Conservation (phyloP, 2,113 vertebrate genomes). For the Dipodomys merriami region DNA sequence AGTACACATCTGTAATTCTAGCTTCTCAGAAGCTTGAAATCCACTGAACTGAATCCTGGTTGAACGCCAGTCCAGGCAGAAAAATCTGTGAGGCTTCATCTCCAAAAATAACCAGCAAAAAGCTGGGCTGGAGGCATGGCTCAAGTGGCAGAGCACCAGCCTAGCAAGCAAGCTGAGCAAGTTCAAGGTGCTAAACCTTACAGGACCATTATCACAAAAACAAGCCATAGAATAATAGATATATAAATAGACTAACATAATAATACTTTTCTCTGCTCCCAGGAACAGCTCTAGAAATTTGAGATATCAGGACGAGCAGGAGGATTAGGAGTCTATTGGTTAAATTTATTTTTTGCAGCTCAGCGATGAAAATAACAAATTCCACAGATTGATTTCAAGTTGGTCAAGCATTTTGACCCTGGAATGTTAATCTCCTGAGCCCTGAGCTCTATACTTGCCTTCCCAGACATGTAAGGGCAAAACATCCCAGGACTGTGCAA, state of each 20-base stretch:
- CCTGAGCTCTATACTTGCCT: not conserved
- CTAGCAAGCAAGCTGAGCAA: too few species aligned
- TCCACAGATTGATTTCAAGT: conserved; percentile 67
- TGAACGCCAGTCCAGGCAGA: too few species aligned
- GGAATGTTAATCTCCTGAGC: conserved; percentile 58
- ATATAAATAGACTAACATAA: not conserved
- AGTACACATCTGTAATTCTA: too few species aligned
- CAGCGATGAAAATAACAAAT: conserved; percentile 44
- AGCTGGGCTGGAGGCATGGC: too few species aligned
- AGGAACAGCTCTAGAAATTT: conserved; percentile 21
- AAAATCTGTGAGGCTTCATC: too few species aligned
- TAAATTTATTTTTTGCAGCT: conserved; percentile 43
- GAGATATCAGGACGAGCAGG: not conserved
- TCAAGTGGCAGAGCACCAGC: too few species aligned
- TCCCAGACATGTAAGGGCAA: not conserved
- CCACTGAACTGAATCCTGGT: too few species aligned
- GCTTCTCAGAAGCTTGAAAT: too few species aligned
- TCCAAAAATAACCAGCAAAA: too few species aligned
- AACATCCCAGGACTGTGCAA: not conserved
- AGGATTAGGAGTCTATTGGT: conserved; percentile 7
- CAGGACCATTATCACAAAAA: too few species aligned
- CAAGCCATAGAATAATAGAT: not conserved
- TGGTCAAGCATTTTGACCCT: conserved; percentile 46
- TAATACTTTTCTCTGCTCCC: not conserved
- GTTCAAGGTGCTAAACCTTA: too few species aligned